These are phyloP conservation scores for Orientallactaga sibirica DNA, from an alignment of 2,797 vertebrate species.

Conservation along the genomic window DNA sequence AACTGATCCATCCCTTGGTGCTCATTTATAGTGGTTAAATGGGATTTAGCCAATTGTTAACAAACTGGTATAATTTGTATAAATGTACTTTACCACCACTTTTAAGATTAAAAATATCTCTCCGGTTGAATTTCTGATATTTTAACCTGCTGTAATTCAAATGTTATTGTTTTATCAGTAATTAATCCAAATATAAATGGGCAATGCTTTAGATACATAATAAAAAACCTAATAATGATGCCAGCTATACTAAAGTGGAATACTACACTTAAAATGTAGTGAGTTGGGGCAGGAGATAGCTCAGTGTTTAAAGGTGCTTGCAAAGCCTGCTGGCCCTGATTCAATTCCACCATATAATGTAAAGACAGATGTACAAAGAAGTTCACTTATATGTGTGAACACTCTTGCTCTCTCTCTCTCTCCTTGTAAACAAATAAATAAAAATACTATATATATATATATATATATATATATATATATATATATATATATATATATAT, in stretches of 20 bases:
- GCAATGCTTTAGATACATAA: not conserved
- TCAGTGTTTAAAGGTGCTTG: too few species aligned
- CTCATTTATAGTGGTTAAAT: slow-evolving; percentile 64
- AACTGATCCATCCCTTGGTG: not conserved
- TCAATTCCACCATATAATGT: too few species aligned
- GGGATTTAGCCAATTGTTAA: slow-evolving; percentile 39
- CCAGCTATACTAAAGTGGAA: not conserved
- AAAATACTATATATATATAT: not conserved
- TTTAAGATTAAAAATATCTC: slow-evolving; percentile 58
- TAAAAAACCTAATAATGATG: not conserved
- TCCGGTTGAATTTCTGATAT: slow-evolving; percentile 51
- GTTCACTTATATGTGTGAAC: too few species aligned
- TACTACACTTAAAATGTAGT: not conserved
- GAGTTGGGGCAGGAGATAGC: too few species aligned
- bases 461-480: too few species aligned
- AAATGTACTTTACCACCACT: slow-evolving; percentile 46
- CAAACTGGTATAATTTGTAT: slow-evolving; percentile 53
- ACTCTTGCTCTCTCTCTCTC: too few species aligned
- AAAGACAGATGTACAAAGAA: too few species aligned
- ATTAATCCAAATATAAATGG: slow-evolving; percentile 41
- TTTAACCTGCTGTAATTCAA: slow-evolving; percentile 8
- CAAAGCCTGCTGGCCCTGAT: too few species aligned
- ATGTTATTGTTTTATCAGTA: slow-evolving; percentile 45
- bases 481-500: too few species aligned
- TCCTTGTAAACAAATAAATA: too few species aligned